A percentile compares a stretch with the other conserved stretches of the same genome.
Evolutionary conservation across 2,797 vertebrate genomes (phyloP).

Genomic region (Anolis apletophallus): DNA sequence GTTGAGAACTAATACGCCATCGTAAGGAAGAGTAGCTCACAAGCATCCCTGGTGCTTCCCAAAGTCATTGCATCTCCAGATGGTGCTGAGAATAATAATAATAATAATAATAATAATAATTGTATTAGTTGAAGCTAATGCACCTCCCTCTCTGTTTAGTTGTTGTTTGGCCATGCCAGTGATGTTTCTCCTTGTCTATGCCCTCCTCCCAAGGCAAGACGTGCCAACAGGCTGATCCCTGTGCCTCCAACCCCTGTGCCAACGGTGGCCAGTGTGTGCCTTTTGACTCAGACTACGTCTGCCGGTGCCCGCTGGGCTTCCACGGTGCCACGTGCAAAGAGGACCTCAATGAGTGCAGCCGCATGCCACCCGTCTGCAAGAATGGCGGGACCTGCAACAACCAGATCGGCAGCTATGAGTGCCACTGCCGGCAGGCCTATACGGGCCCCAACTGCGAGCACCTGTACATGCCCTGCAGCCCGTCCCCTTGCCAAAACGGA

Average conservation of each 20-base stretch:
- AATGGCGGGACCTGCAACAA: conserved; percentile 89
- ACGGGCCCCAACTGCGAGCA: conserved; percentile 88
- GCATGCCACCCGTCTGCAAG: conserved; percentile 81
- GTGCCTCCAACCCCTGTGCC: conserved; percentile 96
- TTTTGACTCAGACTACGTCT: conserved; percentile 89
- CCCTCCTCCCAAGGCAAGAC: conserved; percentile 83
- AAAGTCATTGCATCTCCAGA: too few relatives aligned
- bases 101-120: too few relatives aligned
- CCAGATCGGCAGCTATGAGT: conserved; percentile 91
- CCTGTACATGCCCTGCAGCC: conserved; percentile 92
- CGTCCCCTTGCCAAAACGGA: conserved; percentile 94
- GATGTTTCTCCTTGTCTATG: too few relatives aligned
- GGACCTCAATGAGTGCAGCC: conserved; percentile 91
- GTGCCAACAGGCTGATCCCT: conserved; percentile 93
- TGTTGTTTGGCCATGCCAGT: too few relatives aligned
- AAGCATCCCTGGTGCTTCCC: not conserved
- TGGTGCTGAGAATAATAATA: too few relatives aligned
- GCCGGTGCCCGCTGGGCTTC: conserved; percentile 86
- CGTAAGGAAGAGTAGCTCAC: conserved; percentile 70
- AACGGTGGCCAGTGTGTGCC: conserved; percentile 92
- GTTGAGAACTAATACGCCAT: too few relatives aligned
- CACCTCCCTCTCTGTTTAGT: too few relatives aligned
- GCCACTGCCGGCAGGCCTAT: conserved; percentile 85
- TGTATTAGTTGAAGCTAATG: too few relatives aligned
- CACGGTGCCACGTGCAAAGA: conserved; percentile 93